phyloP scores from a whole-genome alignment of 2,797 vertebrate species.

The Lindbergichthys nudifrons region DNA sequence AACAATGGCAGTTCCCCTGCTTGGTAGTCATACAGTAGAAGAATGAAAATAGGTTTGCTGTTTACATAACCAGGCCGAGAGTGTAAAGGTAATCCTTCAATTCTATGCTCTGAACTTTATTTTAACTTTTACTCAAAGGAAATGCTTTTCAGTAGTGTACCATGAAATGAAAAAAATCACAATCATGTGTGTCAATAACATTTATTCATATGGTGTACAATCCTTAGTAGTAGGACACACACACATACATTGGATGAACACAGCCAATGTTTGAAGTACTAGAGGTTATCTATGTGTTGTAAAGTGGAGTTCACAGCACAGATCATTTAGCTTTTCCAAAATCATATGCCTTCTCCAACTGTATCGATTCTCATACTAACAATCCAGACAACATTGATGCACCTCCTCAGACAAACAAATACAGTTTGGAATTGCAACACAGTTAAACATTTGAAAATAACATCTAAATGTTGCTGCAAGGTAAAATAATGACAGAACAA shows the following conservation, averaged over 20 bases:
- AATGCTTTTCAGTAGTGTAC: neutral
- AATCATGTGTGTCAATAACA: slow-evolving; percentile 7
- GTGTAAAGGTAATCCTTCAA: too few species aligned
- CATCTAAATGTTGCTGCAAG: neutral
- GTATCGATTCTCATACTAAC: neutral
- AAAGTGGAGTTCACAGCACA: neutral
- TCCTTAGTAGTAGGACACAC: neutral
- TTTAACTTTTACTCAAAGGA: neutral
- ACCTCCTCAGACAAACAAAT: neutral
- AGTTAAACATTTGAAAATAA: neutral
- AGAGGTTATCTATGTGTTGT: neutral
- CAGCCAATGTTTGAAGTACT: neutral
- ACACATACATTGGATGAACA: too few species aligned
- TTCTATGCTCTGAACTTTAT: too few species aligned
- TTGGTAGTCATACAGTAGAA: too few species aligned
- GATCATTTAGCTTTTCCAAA: slow-evolving; percentile 1
- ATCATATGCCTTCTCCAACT: neutral
- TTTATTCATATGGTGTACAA: slow-evolving; percentile 20
- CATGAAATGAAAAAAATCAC: slow-evolving; percentile 7
- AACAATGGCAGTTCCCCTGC: too few species aligned
- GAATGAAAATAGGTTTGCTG: too few species aligned
- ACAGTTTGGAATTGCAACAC: neutral
- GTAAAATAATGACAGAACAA: slow-evolving; percentile 23
- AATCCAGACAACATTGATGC: neutral
- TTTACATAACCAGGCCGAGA: too few species aligned